Conservation (phyloP, 2,113 vertebrate species). For the Numenius arquata region DNA sequence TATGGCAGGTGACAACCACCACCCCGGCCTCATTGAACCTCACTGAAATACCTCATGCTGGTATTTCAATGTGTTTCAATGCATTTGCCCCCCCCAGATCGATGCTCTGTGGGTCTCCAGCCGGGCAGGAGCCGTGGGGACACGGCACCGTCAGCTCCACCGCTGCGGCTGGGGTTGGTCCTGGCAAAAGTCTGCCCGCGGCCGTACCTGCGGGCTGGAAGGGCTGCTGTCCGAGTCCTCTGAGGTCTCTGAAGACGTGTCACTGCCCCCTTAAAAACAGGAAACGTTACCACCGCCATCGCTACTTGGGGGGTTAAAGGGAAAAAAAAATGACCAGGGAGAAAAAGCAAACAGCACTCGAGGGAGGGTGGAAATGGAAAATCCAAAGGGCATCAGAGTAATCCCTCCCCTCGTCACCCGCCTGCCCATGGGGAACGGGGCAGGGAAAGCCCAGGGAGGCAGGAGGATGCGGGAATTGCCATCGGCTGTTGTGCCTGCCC, state of each 20-base stretch:
- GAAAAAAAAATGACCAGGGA: accelerated
- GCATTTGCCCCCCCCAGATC: accelerated
- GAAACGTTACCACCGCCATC: neutral
- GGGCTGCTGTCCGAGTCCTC: neutral
- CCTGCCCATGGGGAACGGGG: accelerated
- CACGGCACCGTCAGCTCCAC: accelerated
- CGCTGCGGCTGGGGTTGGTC: neutral
- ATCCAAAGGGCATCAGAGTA: accelerated
- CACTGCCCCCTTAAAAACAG: constrained; percentile 39
- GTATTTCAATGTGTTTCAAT: accelerated
- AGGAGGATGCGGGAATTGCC: neutral
- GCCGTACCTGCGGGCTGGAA: constrained; percentile 9
- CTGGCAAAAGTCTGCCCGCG: accelerated
- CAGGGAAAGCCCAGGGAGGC: neutral
- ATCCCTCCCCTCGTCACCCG: neutral
- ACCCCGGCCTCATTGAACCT: neutral
- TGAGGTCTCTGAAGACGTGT: constrained; percentile 28
- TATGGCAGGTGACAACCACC: too few species aligned
- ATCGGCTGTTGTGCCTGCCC: too few species aligned
- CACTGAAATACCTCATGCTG: neutral
- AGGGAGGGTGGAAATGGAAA: neutral
- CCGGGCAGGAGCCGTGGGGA: neutral
- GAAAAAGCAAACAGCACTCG: accelerated
- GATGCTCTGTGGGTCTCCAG: neutral
- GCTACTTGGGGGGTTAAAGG: neutral